Evolutionary conservation across 2,113 vertebrate genomes (phyloP).

Genomic region (Pseudopipra pipra): DNA sequence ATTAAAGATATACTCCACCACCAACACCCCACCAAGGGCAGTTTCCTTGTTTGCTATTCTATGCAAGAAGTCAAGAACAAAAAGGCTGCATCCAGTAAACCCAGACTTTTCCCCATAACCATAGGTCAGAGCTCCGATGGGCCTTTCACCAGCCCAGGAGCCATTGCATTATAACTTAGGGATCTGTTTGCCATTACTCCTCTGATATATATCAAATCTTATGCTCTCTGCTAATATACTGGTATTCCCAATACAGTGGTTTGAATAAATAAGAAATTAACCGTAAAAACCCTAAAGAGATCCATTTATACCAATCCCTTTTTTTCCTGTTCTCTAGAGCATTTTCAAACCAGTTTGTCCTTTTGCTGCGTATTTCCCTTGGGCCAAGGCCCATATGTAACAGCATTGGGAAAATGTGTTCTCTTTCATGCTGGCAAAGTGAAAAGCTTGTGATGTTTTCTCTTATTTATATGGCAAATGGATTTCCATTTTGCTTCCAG

Average conservation of each 20-base stretch:
- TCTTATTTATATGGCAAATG: background rate
- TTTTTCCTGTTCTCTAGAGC: background rate
- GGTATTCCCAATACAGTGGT: background rate
- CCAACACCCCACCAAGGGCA: background rate
- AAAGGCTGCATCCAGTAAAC: background rate
- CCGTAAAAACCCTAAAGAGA: background rate
- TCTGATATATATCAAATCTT: background rate
- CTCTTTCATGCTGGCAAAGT: background rate
- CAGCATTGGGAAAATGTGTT: background rate
- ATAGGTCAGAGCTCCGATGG: background rate
- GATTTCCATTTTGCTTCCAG: conserved; percentile 3
- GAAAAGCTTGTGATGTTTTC: background rate
- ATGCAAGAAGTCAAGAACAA: background rate
- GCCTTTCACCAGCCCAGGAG: background rate
- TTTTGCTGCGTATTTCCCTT: background rate
- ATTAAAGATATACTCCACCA: background rate
- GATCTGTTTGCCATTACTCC: background rate
- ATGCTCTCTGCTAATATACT: background rate
- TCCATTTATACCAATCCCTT: background rate
- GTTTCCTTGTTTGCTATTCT: background rate
- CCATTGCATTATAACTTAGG: background rate
- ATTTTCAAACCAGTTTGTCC: background rate
- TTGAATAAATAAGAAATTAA: background rate
- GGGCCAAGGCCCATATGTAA: background rate
- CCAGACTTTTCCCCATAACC: background rate